Base-by-base conservation (phyloP, 2,888 invertebrate species). In the Macrosiphum euphorbiae region DNA sequence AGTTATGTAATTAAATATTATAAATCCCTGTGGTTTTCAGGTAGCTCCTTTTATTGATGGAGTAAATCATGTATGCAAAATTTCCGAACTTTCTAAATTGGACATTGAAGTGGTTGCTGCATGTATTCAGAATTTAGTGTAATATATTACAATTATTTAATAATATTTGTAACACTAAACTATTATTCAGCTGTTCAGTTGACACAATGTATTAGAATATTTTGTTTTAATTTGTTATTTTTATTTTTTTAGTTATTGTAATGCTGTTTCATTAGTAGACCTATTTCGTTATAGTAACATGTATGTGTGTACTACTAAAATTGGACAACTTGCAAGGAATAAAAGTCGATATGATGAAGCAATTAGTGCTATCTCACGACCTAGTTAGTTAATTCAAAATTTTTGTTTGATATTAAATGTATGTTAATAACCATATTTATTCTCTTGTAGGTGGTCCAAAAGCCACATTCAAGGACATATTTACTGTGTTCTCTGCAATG, bases 101-200 rank as follows among this genome's bases (percentile, higher is more conserved):
- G 99, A 99, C 95, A 98, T 98, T 95, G 98, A 98, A 96, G 96
- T 99, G 61, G 99, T 99, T 0, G 99, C 99, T 96, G 98, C 98
- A 0, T 99, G 99, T 96, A 97, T 99, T 94, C 99, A 99, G 96
- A 99, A 99, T 96, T 96, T 99, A 95, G 97, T 98, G 95, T 99
- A 97, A 96, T 52, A 26, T 8, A 58, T 58, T 58, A 58, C 1
- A 58, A 26, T 96, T 95, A 87, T 88, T 61, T 35, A 26, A 8
- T 55, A 11, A 13, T 35, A 89, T 58, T 67, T 50, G 1, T 44
- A 87, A 50, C 16, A 47, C 61, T 7, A 13, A 61, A 61, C n/a
- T 16, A 35, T 58, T 58, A 58, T 61, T 28, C 28, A 28, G 44
- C 28, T 61, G 13, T 58, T 58, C 58, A 44, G 35, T 44, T 26